Percentiles rank a stretch among this genome's conserved stretches.
phyloP scores from a whole-genome alignment of 2,113 vertebrate species.

The Pelodiscus sinensis region DNA sequence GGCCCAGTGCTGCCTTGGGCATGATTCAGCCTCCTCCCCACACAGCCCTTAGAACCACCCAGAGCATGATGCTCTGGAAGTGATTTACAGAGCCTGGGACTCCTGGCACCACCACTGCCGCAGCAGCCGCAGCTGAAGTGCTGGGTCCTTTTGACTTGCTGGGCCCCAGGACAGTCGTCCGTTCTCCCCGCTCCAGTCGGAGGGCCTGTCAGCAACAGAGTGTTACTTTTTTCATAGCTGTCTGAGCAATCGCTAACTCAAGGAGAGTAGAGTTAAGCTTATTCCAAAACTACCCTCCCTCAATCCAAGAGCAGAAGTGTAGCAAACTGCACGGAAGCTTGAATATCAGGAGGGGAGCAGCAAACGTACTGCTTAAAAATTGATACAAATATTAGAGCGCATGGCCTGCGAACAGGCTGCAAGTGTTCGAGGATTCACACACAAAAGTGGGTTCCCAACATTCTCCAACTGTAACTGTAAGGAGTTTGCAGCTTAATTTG shows the following conservation, averaged over 20 bases:
- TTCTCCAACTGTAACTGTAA: not conserved
- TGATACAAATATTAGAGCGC: not conserved
- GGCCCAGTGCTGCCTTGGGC: no score
- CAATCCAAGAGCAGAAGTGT: not conserved
- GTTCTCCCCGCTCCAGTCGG: no score
- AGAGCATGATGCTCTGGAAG: no score
- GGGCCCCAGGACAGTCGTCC: no score
- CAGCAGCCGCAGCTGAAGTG: no score
- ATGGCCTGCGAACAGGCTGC: rapidly evolving
- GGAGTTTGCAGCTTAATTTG: not conserved
- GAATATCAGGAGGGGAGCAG: not conserved
- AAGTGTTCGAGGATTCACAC: not conserved
- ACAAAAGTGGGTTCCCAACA: not conserved
- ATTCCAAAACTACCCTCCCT: not conserved
- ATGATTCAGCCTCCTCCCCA: no score
- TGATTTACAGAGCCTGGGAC: no score
- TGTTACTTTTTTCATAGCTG: not conserved
- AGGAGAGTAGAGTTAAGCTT: not conserved
- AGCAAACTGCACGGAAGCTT: not conserved
- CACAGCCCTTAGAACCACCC: no score
- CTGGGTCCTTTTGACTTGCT: no score
- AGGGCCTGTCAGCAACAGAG: not conserved
- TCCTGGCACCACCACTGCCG: no score
- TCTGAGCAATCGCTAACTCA: not conserved
- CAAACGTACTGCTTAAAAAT: rapidly evolving